Conservation (phyloP, 2,888 invertebrate genomes). For the Oasisia sp. region DNA sequence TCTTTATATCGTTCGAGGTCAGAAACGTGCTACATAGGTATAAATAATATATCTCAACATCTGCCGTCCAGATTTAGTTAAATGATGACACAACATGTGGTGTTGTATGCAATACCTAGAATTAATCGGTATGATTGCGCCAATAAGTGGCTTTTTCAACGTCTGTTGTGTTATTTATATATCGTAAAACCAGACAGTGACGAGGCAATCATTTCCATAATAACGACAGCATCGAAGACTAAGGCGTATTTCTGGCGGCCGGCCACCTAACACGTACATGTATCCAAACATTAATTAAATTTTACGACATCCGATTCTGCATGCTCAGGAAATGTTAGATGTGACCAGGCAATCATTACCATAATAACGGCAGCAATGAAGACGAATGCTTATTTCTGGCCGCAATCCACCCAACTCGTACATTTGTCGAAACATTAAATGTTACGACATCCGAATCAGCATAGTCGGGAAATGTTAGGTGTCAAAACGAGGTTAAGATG, state of each 20-base stretch:
- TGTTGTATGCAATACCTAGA: background rate
- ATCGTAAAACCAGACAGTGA: background rate
- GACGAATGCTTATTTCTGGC: background rate
- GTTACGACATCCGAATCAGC: background rate
- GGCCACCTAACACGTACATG: background rate
- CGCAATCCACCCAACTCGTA: background rate
- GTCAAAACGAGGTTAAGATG: background rate
- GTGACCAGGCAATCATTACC: background rate
- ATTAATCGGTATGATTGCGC: slow-evolving; percentile 2
- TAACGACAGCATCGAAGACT: background rate
- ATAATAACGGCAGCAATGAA: background rate
- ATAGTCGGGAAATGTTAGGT: background rate
- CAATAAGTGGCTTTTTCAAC: background rate
- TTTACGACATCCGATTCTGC: background rate
- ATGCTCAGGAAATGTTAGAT: background rate
- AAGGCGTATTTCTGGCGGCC: background rate
- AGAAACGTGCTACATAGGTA: background rate
- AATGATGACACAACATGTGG: background rate
- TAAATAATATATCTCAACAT: background rate
- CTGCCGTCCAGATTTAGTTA: slow-evolving; percentile 9
- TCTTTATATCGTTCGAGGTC: background rate
- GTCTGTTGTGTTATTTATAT: background rate
- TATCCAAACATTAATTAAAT: background rate
- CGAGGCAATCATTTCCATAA: background rate
- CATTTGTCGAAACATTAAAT: background rate